Evolutionary conservation across 2,113 vertebrate genomes (phyloP).

Genomic region (Patagioenas fasciata): DNA sequence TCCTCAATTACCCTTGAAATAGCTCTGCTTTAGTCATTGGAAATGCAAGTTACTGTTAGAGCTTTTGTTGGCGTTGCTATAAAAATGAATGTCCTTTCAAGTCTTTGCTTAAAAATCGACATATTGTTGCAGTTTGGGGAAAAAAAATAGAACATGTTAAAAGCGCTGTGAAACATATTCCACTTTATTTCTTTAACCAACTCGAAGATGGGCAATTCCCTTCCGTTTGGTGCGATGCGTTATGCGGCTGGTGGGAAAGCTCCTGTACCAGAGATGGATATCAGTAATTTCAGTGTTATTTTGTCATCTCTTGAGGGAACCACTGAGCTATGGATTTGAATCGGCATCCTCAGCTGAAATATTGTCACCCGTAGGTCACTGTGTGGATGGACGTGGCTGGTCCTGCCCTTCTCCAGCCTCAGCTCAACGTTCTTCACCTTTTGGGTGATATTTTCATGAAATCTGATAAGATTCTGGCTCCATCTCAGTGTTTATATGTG

Average conservation of each 20-base stretch:
- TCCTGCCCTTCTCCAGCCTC: not conserved
- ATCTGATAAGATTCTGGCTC: not conserved
- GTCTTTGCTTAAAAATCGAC: not conserved
- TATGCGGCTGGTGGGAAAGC: not conserved
- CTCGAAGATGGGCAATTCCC: not conserved
- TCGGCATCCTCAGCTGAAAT: constrained; percentile 50
- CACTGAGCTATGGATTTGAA: constrained; percentile 42
- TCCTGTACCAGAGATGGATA: not conserved
- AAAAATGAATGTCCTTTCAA: not conserved
- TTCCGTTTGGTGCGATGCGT: not conserved
- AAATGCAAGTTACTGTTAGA: not conserved
- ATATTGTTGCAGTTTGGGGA: not conserved
- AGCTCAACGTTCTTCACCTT: not conserved
- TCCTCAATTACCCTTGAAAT: not conserved
- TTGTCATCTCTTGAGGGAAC: constrained; percentile 44
- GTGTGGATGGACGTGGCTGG: not conserved
- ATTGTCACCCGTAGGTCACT: constrained; percentile 16
- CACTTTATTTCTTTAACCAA: not conserved
- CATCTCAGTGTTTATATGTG: not conserved
- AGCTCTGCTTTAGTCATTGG: not conserved
- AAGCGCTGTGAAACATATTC: not conserved
- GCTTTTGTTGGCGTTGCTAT: not conserved
- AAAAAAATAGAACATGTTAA: not conserved
- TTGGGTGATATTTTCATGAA: not conserved
- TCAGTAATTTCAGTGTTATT: constrained; percentile 44